Percentiles rank a stretch among this genome's conserved stretches.
Evolutionary conservation across 2,888 invertebrate genomes (phyloP).

Genomic region (Arctia plantaginis): DNA sequence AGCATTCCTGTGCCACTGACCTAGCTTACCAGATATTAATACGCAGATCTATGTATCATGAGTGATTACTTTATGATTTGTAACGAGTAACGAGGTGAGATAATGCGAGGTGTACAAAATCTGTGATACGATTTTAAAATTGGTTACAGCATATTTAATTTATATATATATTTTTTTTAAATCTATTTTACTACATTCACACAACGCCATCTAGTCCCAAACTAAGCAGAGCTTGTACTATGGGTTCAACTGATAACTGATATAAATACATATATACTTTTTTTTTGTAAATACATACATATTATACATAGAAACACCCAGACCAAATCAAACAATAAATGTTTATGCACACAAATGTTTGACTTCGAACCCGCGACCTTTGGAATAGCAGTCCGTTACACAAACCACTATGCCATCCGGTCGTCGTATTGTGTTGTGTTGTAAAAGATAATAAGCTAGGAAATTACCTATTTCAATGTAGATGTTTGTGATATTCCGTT

Average conservation of each 20-base stretch:
- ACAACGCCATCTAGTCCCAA: too few species aligned
- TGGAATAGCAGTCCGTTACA: too few species aligned
- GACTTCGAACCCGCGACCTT: neutral
- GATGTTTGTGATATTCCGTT: neutral
- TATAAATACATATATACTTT: too few species aligned
- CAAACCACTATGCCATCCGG: too few species aligned
- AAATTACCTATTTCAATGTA: neutral
- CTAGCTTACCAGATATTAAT: constrained; percentile 66
- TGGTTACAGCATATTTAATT: neutral
- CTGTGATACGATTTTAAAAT: neutral
- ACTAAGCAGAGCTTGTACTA: too few species aligned
- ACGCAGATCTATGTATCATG: constrained; percentile 38
- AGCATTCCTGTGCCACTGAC: constrained; percentile 71
- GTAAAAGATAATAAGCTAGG: too few species aligned
- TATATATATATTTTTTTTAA: neutral
- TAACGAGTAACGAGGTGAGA: constrained; percentile 23
- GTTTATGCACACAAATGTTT: neutral
- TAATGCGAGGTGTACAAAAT: constrained; percentile 20
- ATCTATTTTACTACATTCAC: too few species aligned
- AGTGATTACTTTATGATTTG: constrained; percentile 19
- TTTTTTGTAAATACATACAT: too few species aligned
- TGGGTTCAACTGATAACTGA: too few species aligned
- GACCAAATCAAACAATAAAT: too few species aligned
- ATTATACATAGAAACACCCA: too few species aligned
- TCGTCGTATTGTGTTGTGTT: too few species aligned